Conservation (phyloP, 2,888 invertebrate species). For the Tipula helvola region DNA sequence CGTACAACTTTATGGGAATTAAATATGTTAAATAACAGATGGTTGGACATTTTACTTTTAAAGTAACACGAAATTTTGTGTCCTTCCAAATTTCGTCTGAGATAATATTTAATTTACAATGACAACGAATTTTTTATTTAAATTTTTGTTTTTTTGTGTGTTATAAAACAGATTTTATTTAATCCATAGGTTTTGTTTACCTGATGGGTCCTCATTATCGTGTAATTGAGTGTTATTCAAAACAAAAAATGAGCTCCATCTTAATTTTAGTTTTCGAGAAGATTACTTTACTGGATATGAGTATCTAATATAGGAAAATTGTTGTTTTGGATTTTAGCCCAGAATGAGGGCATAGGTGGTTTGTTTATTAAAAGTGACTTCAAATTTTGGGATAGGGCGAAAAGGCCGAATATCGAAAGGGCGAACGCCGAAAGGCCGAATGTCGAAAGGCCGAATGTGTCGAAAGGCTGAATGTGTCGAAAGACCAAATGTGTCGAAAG, state of each 20-base stretch:
- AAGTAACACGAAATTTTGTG: neutral
- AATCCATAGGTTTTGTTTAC: neutral
- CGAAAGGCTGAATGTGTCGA: no score
- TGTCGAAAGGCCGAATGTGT: no score
- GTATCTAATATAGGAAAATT: neutral
- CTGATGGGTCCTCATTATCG: neutral
- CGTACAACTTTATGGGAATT: slow-evolving; percentile 1
- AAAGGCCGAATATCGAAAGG: no score
- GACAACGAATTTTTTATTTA: neutral
- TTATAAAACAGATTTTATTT: neutral
- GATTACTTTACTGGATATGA: neutral
- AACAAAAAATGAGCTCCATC: neutral
- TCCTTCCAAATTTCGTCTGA: neutral
- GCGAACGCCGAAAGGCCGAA: no score
- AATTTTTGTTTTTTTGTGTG: neutral
- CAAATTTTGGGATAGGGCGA: no score
- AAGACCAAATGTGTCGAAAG: no score
- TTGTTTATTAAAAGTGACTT: no score
- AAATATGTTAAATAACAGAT: neutral
- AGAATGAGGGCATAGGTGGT: neutral
- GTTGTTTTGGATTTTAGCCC: neutral
- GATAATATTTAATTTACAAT: neutral
- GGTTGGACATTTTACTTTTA: neutral
- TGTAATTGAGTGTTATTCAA: neutral
- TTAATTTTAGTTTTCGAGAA: neutral